These are phyloP conservation scores for Symphodus melops DNA, from an alignment of 2,113 vertebrate genomes.

Conservation along the genomic window DNA sequence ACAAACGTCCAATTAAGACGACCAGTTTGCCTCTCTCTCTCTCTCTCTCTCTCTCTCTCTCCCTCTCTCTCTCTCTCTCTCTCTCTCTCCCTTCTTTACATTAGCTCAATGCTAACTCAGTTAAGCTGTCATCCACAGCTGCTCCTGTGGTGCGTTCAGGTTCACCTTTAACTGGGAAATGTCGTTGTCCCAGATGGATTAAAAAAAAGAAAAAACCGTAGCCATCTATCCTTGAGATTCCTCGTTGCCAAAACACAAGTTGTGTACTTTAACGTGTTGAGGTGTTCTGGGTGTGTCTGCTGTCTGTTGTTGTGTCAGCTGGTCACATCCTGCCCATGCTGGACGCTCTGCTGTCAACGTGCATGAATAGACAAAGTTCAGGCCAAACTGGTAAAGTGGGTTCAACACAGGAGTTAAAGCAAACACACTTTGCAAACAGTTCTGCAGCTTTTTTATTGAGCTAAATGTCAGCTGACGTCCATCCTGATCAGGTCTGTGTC, in stretches of 20 bases:
- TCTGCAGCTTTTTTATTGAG: not conserved
- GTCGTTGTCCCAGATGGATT: not conserved
- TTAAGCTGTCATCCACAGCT: constrained; percentile 34
- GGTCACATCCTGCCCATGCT: not conserved
- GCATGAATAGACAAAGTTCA: not conserved
- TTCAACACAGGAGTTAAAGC: not conserved
- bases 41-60: not conserved
- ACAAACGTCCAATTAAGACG: not conserved
- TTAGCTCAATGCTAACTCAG: constrained; percentile 33
- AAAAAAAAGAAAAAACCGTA: not conserved
- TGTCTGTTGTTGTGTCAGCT: constrained; percentile 16
- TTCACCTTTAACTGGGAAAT: constrained; percentile 10
- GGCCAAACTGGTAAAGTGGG: too few species aligned
- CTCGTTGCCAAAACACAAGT: not conserved
- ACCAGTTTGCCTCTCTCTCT: not conserved
- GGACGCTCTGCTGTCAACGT: not conserved
- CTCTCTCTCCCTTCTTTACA: not conserved
- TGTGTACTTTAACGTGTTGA: too few species aligned
- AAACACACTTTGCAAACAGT: not conserved
- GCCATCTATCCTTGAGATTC: not conserved
- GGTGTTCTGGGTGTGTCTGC: constrained; percentile 31
- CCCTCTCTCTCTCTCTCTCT: not conserved
- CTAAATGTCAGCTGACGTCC: rapidly evolving
- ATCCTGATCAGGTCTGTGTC: not conserved
- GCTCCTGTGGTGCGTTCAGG: constrained; percentile 26